Percentiles rank a stretch among this genome's conserved stretches.
Evolutionary conservation across 92 coral and sea anemone genomes (phyloP).

Genomic region (Phenganax subtilis): DNA sequence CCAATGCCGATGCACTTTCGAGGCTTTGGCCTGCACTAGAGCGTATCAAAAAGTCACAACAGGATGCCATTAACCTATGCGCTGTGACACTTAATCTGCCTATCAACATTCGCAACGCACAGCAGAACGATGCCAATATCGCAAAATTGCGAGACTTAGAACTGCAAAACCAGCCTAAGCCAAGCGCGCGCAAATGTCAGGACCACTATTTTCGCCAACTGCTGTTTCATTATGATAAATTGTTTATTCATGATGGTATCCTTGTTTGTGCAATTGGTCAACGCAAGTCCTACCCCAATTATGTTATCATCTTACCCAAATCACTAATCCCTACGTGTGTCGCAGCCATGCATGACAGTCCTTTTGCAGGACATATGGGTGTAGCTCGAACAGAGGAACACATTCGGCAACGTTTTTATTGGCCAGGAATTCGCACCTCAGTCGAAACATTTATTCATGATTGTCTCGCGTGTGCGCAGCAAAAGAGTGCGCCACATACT

Average conservation of each 20-base stretch:
- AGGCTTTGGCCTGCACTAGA: background rate
- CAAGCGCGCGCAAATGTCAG: conserved; percentile 8
- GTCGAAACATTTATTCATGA: conserved; percentile 15
- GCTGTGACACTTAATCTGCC: conserved; percentile 6
- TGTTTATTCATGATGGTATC: conserved; percentile 25
- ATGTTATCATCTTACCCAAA: conserved; percentile 20
- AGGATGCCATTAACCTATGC: conserved; percentile 11
- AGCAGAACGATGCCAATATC: background rate
- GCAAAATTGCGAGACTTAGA: background rate
- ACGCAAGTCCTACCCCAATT: conserved; percentile 2
- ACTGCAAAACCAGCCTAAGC: background rate
- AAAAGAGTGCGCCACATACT: background rate
- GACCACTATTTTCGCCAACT: conserved; percentile 6
- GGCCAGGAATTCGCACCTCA: conserved; percentile 10
- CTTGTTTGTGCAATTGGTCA: conserved; percentile 20
- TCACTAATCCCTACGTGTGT: conserved; percentile 3
- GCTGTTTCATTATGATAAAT: conserved; percentile 4
- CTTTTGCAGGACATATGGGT: conserved; percentile 39
- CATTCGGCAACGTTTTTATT: conserved; percentile 28
- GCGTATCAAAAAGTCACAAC: background rate
- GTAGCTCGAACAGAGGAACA: conserved; percentile 19
- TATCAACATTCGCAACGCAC: conserved; percentile 17
- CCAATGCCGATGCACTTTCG: background rate
- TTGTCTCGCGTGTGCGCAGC: conserved; percentile 26
- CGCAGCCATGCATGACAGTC: conserved; percentile 26